These are phyloP conservation scores for Augiades crinisus DNA, from an alignment of 2,888 invertebrate species.

Conservation along the genomic window DNA sequence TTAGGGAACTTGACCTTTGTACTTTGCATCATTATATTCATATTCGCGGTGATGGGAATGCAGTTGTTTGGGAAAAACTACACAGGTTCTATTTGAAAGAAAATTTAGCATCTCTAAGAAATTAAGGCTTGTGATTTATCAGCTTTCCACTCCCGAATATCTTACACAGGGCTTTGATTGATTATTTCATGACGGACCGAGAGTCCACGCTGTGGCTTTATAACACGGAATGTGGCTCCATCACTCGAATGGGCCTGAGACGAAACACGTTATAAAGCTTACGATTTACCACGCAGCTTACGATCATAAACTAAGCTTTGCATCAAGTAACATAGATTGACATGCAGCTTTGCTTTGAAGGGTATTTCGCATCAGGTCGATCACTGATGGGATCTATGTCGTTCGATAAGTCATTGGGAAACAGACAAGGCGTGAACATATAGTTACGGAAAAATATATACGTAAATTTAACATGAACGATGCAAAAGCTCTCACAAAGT, in stretches of 20 bases:
- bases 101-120: slow-evolving; percentile 72
- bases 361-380: slow-evolving; percentile 69
- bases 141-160: slow-evolving; percentile 77
- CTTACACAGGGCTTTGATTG: slow-evolving; percentile 77
- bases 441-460: slow-evolving; percentile 27
- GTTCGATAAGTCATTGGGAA: slow-evolving; percentile 32
- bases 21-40: slow-evolving; percentile 97
- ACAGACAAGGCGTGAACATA: slow-evolving; percentile 33
- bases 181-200: slow-evolving; percentile 67
- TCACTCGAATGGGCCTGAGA: slow-evolving; percentile 46
- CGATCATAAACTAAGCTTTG: slow-evolving; percentile 76
- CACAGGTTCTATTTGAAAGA: slow-evolving; percentile 83
- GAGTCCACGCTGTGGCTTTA: slow-evolving; percentile 74
- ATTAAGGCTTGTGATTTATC: slow-evolving; percentile 71
- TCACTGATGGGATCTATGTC: slow-evolving; percentile 79
- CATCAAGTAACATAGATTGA: slow-evolving; percentile 78
- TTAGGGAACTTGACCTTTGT: slow-evolving; percentile 97
- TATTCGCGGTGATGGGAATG: slow-evolving; percentile 99
- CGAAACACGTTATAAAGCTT: slow-evolving; percentile 73
- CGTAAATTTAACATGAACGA: slow-evolving; percentile 34
- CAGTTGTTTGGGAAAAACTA: slow-evolving; percentile 96
- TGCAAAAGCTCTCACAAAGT: slow-evolving; percentile 51
- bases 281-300: slow-evolving; percentile 78
- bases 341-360: slow-evolving; percentile 79
- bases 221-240: slow-evolving; percentile 65